Evolutionary conservation across 2,113 vertebrate genomes (phyloP).

Genomic region (Oplegnathus fasciatus): DNA sequence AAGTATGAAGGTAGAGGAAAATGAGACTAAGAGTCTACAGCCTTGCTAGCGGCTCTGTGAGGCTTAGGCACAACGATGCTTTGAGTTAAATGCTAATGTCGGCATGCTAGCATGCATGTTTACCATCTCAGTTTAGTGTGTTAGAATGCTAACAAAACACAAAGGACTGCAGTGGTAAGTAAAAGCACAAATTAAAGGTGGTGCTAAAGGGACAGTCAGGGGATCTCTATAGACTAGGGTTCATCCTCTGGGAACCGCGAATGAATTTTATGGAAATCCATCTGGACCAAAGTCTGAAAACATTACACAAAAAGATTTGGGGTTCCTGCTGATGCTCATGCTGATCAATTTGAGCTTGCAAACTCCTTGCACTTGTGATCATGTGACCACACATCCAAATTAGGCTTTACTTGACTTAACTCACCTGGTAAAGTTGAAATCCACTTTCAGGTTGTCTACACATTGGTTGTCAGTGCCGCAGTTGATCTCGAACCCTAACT

Average conservation of each 20-base stretch:
- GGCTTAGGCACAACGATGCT: background rate
- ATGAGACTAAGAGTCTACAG: background rate
- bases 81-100: background rate
- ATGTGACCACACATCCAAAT: background rate
- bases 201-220: too few species aligned
- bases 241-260: background rate
- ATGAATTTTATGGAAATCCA: background rate
- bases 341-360: background rate
- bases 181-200: background rate
- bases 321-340: too few species aligned
- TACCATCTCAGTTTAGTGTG: background rate
- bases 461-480: constrained; percentile 87
- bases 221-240: background rate
- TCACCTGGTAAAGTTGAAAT: constrained; percentile 86
- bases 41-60: too few species aligned
- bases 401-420: background rate
- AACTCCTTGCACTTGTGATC: background rate
- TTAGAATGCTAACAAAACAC: background rate
- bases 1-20: background rate
- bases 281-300: too few species aligned
- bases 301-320: too few species aligned
- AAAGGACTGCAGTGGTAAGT: background rate
- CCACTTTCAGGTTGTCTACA: constrained; percentile 85
- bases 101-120: background rate
- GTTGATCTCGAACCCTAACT: constrained; percentile 90